Evolutionary conservation across 92 coral and sea anemone species (phyloP), one percentile per base, ranked within the genome.

Genomic region (Epizoanthus illoricatus): DNA sequence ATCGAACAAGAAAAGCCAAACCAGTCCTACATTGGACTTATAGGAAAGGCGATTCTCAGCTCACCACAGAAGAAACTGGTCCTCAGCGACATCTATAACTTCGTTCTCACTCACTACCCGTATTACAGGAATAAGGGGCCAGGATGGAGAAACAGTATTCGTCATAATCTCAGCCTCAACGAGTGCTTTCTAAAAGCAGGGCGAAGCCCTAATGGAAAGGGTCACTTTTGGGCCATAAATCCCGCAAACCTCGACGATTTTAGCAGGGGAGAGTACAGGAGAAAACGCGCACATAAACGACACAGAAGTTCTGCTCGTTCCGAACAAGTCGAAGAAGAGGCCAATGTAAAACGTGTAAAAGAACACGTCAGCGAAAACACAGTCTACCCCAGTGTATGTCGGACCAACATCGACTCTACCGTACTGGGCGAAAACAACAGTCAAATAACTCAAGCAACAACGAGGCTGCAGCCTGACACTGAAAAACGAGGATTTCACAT

Each of bases 101-200:
- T 85, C 78, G 90, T 87, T 36, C 81, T 87, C 6, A 87, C 90
- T 2, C 84, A 87, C 52, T 87, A 87, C 58, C 83, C 90, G 41
- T 87, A 87, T 67, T 87, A 81, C 49, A 85, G 90, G 28, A 87
- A 87, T 64, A 87, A 87, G n/a, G 90, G 90, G 6, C 90, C 90
- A 3, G 90, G 90, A 4, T 87, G 90, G 90, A 83, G 85, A 62
- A 87, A 87, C 79, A 87, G 90, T 24, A 85, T 87, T 42, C 65
- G 90, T 23, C 90, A 87, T 58, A 87, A 87, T 55, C 80, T 87
- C 24, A 81, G 86, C 49, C 80, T 87, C 56, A 87, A 87, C 55
- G 90, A 87, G 41, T 87, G 90, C 47, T 87, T 87, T 42, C 84
- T 87, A 7, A 87, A 87, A 42, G 90, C 85, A 5, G 90, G 90